Evolutionary conservation across 2,888 invertebrate genomes (phyloP).

Genomic region (Steinernema hermaphroditum): DNA sequence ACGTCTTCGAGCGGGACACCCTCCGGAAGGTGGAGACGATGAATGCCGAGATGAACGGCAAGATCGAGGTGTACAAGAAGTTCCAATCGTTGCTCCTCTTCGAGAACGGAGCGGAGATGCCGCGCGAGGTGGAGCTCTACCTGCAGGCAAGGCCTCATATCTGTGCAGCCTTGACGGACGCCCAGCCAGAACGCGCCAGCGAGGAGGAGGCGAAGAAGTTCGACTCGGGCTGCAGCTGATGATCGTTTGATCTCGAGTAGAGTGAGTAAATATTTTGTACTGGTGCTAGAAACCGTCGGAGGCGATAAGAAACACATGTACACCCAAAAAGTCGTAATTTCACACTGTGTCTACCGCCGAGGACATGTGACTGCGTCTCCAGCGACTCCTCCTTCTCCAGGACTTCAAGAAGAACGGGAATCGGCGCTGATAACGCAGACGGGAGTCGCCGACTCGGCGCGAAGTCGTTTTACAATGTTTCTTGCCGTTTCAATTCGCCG

Average conservation of each 20-base stretch:
- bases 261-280: constrained; percentile 23
- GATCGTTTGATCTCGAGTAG: neutral
- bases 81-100: constrained; percentile 89
- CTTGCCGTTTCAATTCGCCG: no score
- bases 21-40: constrained; percentile 95
- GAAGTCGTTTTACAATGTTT: no score
- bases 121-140: constrained; percentile 75
- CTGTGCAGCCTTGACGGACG: neutral
- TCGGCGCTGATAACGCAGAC: constrained; percentile 23
- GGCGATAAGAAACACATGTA: constrained; percentile 27
- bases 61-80: constrained; percentile 92
- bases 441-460: neutral
- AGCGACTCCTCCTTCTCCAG: neutral
- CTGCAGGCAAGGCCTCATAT: neutral
- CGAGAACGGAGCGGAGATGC: constrained; percentile 89
- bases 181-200: neutral
- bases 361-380: constrained; percentile 21
- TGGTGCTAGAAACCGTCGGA: neutral
- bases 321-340: constrained; percentile 29
- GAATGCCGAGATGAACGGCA: constrained; percentile 92
- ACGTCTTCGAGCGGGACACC: constrained; percentile 96
- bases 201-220: neutral
- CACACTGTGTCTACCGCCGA: neutral
- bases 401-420: constrained; percentile 3
- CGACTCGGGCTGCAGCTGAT: neutral